Percentiles rank a stretch among this genome's conserved stretches.
phyloP scores from a whole-genome alignment of 2,113 vertebrate species.

The Archilochus colubris region DNA sequence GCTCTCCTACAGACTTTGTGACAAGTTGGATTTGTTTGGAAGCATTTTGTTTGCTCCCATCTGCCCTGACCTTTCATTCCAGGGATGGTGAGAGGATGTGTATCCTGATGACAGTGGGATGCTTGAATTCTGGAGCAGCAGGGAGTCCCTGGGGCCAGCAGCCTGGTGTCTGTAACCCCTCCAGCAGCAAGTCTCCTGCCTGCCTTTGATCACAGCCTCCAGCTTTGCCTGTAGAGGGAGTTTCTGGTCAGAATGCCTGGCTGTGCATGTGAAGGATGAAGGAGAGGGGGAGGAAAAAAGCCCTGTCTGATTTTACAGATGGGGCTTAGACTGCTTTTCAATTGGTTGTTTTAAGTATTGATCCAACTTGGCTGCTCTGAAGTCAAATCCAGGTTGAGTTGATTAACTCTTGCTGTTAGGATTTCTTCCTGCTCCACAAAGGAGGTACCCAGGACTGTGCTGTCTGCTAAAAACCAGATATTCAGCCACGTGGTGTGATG shows the following conservation, averaged over 20 bases:
- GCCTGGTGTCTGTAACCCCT: not conserved
- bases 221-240: slow-evolving; percentile 45
- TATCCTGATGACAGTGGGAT: not conserved
- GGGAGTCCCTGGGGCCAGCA: not conserved
- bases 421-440: not conserved
- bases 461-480: not conserved
- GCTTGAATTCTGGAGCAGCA: not conserved
- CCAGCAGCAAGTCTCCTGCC: accelerated
- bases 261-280: not conserved
- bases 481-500: accelerated
- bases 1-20: not conserved
- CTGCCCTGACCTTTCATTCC: not conserved
- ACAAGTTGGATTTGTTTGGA: not conserved
- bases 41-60: not conserved
- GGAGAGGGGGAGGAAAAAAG: not conserved
- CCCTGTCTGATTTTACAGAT: not conserved
- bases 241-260: not conserved
- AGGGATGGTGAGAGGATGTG: not conserved
- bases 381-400: not conserved
- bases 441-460: not conserved
- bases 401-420: not conserved
- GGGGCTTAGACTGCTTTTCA: not conserved
- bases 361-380: not conserved
- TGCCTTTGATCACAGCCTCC: not conserved
- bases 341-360: not conserved